phyloP scores from a whole-genome alignment of 2,113 vertebrate genomes.

The Actenoides lindsayi region DNA sequence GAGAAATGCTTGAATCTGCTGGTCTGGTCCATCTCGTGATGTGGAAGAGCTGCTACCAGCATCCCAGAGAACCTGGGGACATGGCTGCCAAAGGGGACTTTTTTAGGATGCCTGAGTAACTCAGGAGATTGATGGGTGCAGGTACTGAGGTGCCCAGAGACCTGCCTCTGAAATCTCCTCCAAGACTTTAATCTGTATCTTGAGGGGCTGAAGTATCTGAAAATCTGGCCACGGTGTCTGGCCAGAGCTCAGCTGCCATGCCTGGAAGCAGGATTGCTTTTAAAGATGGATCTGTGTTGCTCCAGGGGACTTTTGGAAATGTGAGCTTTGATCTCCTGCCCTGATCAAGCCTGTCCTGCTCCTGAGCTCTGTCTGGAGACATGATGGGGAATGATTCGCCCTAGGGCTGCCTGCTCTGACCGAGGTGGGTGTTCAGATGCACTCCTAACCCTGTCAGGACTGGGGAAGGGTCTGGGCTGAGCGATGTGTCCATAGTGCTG shows the following conservation, averaged over 20 bases:
- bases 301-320: not conserved
- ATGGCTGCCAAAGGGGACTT: not conserved
- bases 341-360: not conserved
- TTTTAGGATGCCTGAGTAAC: not conserved
- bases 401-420: not conserved
- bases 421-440: not conserved
- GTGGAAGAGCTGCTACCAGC: not conserved
- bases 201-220: not conserved
- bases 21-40: rapidly evolving
- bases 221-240: not conserved
- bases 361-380: not conserved
- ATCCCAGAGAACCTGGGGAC: not conserved
- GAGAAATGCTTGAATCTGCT: not conserved
- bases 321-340: not conserved
- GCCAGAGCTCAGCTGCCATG: not conserved
- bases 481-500: not conserved
- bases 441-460: not conserved
- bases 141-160: not conserved
- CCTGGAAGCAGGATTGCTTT: not conserved
- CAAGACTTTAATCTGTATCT: not conserved
- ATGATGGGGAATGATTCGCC: not conserved
- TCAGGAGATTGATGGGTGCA: not conserved
- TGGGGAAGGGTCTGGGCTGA: not conserved
- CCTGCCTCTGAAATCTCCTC: not conserved
- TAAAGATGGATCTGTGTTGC: not conserved